Base-by-base conservation (phyloP, 2,113 vertebrate species). In the Egretta garzetta region DNA sequence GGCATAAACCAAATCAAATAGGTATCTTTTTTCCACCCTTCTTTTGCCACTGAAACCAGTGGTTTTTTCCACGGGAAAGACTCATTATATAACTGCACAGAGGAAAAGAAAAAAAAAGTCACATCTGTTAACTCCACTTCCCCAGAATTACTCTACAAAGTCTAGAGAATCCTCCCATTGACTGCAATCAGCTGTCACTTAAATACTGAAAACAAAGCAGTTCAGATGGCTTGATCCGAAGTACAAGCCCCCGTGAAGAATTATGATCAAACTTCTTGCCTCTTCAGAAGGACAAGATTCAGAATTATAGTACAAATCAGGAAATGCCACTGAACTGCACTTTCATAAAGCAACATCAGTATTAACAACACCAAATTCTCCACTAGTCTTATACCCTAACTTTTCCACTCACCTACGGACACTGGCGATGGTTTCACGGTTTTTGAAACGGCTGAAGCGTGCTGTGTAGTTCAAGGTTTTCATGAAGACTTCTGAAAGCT, bases 401-500 rank as follows among this genome's bases (percentile, higher is more conserved):
- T 10, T 3, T 2, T 13, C 37, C 33, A 55, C 96, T 93, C 41
- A 98, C 99, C 99, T 99, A 50, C 99, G 99, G 16, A 99, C 99
- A 10, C 99, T 99, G 28, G 99, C 99, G 37, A 99, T 99, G 94
- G 99, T 99, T 94, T 99, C 99, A 0, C 99, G 97, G 98, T 99
- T 99, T 94, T 99, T 99, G 98, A 99, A 99, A 85, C 99, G 99
- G 97, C 99, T 99, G 98, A 99, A 99, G 5, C 99, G 98, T 0
- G 99, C 99, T 1, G 99, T 99, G 97, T 99, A 99, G 98, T 99
- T 99, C 26, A 99, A 77, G 0, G 99, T 99, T 95, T 99, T 99
- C 99, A 99, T 99, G 98, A 99, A 99, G 52, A 99, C 99, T 64
- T 99, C 99, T 0, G 99, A 99, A 14, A 99, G 99, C 68, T 99